Evolutionary conservation across 2,113 vertebrate species (phyloP).

Genomic region (Hyla sarda): DNA sequence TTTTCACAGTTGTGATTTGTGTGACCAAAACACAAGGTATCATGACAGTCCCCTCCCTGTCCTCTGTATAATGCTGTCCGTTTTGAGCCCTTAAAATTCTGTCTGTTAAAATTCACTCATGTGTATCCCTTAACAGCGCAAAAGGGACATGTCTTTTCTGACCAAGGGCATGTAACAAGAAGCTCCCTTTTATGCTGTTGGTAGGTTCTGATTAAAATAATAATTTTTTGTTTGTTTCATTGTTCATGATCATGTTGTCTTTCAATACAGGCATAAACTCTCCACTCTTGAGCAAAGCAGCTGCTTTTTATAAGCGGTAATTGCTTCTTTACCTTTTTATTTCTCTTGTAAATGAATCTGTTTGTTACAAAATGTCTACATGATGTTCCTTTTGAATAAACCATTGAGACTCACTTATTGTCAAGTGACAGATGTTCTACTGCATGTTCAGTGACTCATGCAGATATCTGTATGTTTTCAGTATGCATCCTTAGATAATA

Average conservation of each 20-base stretch:
- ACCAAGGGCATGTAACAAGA: background rate
- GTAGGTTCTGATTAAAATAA: slow-evolving; percentile 74
- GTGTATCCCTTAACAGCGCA: slow-evolving; percentile 14
- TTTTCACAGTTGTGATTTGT: too few species aligned
- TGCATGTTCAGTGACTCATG: slow-evolving; percentile 85
- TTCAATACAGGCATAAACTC: slow-evolving; percentile 93
- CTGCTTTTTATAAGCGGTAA: slow-evolving; percentile 97
- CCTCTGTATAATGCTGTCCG: too few species aligned
- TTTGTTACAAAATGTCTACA: slow-evolving; percentile 83
- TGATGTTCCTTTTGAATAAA: slow-evolving; percentile 84
- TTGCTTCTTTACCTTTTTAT: slow-evolving; percentile 94
- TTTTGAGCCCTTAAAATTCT: slow-evolving; percentile 61
- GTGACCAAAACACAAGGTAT: too few species aligned
- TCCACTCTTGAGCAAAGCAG: slow-evolving; percentile 92
- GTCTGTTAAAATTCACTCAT: slow-evolving; percentile 84
- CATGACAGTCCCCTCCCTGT: too few species aligned
- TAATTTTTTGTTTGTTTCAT: slow-evolving; percentile 84
- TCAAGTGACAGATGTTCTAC: slow-evolving; percentile 85
- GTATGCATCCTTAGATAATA: slow-evolving; percentile 88
- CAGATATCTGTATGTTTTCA: slow-evolving; percentile 87
- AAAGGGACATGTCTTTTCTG: background rate
- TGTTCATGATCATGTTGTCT: slow-evolving; percentile 93
- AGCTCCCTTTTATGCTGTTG: slow-evolving; percentile 12
- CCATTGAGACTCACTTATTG: slow-evolving; percentile 83
- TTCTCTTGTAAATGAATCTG: slow-evolving; percentile 87